These are phyloP conservation scores for Solea senegalensis DNA, from an alignment of 2,113 vertebrate genomes.

Conservation along the genomic window DNA sequence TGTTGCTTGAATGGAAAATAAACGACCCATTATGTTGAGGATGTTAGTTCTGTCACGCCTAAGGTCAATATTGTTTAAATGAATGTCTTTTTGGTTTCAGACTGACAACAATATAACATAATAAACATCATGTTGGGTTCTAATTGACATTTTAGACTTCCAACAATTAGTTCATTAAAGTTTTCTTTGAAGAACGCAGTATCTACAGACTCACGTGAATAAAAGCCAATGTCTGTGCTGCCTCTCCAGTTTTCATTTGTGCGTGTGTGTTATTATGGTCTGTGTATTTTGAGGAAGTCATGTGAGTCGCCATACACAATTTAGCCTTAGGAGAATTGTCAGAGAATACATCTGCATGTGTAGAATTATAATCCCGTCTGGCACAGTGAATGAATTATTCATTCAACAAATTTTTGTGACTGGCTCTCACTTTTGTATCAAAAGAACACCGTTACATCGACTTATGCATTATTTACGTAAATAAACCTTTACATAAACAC, in stretches of 20 bases:
- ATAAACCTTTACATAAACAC: constrained; percentile 11
- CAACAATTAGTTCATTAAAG: not conserved
- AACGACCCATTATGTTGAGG: too few relatives aligned
- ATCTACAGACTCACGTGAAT: not conserved
- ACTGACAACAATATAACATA: too few relatives aligned
- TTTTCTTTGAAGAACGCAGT: not conserved
- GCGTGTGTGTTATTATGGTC: constrained; percentile 6
- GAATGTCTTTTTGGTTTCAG: too few relatives aligned
- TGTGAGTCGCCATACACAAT: constrained; percentile 24
- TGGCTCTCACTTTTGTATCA: constrained; percentile 38
- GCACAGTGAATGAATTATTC: constrained; percentile 67
- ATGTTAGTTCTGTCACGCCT: too few relatives aligned
- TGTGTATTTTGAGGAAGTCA: constrained; percentile 24
- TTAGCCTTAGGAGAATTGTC: constrained; percentile 54
- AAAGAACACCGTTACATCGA: constrained; percentile 20
- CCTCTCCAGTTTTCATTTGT: not conserved
- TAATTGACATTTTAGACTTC: too few relatives aligned
- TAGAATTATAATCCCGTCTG: constrained; percentile 63
- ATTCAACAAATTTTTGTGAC: constrained; percentile 60
- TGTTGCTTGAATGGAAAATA: too few relatives aligned
- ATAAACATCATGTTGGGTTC: too few relatives aligned
- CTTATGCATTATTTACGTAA: constrained; percentile 6
- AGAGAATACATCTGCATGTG: constrained; percentile 53
- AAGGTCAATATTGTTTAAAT: too few relatives aligned
- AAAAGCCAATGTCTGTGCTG: not conserved